Evolutionary conservation across 2,113 vertebrate species (phyloP).

Genomic region (Scolopax mira): DNA sequence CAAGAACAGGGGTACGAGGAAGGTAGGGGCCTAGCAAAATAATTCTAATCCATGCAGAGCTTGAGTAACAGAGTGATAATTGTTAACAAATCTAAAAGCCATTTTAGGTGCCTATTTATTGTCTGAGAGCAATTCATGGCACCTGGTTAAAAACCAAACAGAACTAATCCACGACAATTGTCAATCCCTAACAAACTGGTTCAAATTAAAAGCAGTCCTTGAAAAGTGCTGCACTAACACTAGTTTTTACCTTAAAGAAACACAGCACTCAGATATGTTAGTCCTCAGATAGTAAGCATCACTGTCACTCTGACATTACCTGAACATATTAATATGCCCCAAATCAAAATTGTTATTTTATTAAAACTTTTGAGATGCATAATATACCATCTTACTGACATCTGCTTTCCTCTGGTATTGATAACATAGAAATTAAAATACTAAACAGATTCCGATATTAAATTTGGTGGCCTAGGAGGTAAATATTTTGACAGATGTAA

Average conservation of each 20-base stretch:
- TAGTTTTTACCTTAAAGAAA: neutral
- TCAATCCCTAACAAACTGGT: neutral
- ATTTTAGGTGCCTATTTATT: neutral
- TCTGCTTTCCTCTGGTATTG: neutral
- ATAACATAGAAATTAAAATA: neutral
- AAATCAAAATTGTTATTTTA: neutral
- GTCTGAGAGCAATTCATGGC: neutral
- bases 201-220: neutral
- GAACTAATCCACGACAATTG: neutral
- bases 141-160: neutral
- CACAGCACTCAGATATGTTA: neutral
- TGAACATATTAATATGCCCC: neutral
- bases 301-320: neutral
- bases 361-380: neutral
- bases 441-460: neutral
- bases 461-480: neutral
- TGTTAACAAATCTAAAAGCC: neutral
- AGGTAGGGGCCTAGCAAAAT: neutral
- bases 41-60: neutral
- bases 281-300: neutral
- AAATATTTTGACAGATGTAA: conserved; percentile 31
- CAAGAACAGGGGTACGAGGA: neutral
- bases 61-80: neutral
- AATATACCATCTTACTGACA: neutral
- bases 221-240: neutral